Base-by-base conservation (phyloP, 2,113 vertebrate genomes). In the Esox niger region DNA sequence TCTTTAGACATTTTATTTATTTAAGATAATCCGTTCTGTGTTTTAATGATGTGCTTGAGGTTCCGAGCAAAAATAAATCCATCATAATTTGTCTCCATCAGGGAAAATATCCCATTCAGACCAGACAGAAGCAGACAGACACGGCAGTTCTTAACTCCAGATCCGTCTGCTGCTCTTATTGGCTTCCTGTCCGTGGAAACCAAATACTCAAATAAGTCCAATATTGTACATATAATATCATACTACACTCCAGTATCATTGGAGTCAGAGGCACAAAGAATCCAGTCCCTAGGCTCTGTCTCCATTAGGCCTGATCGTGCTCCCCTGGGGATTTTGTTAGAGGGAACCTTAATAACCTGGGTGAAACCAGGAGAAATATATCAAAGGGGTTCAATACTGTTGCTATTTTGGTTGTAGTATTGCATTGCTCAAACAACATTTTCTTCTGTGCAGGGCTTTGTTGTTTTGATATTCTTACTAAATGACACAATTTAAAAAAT, bases 31-130 rank as follows among this genome's bases (percentile, higher is more conserved):
- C 83, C 80, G 77, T 82, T 80, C 75, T 74, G 70, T 82, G 82
- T 82, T 90, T 90, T 90, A 90, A 91, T 91, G 80, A 84, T 79
- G 79, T 67, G 80, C 85, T 88, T 79, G 80, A 73, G 83, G 80
- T 87, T 85, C 78, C 79, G 71, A 66, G 62, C 68, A 73, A 79
- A n/a, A 72, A 88, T 80, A 82, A 85, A 87, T 83, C 83, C 80
- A 87, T 88, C 72, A 83, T 85, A 32, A 66, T 84, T 84, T 78
- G 75, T 69, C 76, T 74, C 64, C 71, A 31, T 76, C 68, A 66
- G 33, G 55, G 38, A 10, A 49, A 15, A 23, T 15, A 21, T 49
- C 54, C 27, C 20, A 49, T 68, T 64, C 27, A 21, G 23, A 64
- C 55, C 65, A 69, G 49, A 4, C 31, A 20, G 26, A 26, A 9